A percentile compares a stretch with the other conserved stretches of the same genome.
Evolutionary conservation across 2,113 vertebrate genomes (phyloP).

Genomic region (Atlantisia rogersi): DNA sequence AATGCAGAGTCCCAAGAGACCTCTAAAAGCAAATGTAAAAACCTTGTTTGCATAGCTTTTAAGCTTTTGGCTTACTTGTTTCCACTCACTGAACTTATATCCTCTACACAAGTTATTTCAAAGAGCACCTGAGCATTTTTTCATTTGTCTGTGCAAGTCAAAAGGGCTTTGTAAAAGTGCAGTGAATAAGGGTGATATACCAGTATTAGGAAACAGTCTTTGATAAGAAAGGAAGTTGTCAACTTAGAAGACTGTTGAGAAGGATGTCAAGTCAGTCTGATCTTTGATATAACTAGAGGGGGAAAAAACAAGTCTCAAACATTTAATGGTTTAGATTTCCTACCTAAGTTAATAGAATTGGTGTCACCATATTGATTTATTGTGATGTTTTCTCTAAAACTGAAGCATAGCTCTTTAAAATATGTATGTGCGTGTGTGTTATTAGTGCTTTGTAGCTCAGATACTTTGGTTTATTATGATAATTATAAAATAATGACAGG

Average conservation of each 20-base stretch:
- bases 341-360: not conserved
- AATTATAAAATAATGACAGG: not conserved
- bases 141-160: not conserved
- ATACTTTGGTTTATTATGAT: not conserved
- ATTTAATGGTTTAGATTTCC: not conserved
- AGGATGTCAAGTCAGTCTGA: not conserved
- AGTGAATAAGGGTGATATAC: not conserved
- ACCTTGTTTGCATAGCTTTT: not conserved
- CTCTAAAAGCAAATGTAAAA: conserved; percentile 27
- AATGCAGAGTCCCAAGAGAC: not conserved
- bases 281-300: not conserved
- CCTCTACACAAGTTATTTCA: not conserved
- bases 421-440: not conserved
- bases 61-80: conserved; percentile 17
- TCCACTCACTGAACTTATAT: too few species aligned
- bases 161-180: not conserved
- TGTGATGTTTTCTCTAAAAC: not conserved
- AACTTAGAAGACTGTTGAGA: not conserved
- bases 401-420: not conserved
- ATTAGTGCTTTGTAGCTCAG: not conserved
- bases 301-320: not conserved
- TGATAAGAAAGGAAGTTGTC: not conserved
- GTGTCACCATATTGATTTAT: not conserved
- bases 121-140: not conserved
- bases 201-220: not conserved